A percentile compares a stretch with the other conserved stretches of the same genome.
Conservation (phyloP, 2,113 vertebrate species). For the Stictonetta naevosa region DNA sequence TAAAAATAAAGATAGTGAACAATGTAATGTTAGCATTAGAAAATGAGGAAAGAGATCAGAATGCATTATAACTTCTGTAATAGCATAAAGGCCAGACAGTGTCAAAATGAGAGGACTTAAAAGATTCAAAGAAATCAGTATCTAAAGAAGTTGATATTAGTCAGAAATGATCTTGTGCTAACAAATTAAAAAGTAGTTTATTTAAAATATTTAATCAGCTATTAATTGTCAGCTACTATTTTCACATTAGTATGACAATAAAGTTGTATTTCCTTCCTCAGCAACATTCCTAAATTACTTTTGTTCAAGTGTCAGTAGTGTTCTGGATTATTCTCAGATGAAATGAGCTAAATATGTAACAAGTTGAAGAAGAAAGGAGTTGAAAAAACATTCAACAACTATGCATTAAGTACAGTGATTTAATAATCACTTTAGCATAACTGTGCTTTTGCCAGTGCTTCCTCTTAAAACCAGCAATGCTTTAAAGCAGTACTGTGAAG, state of each 20-base stretch:
- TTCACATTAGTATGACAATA: background rate
- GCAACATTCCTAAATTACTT: background rate
- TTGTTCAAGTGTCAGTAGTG: background rate
- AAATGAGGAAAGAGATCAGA: background rate
- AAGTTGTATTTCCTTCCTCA: background rate
- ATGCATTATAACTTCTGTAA: background rate
- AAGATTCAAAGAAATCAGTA: background rate
- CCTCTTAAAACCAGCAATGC: background rate
- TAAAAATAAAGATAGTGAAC: background rate
- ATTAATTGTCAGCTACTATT: background rate
- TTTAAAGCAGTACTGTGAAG: background rate
- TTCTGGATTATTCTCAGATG: background rate
- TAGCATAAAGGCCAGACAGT: background rate
- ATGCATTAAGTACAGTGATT: background rate
- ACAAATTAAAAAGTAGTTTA: background rate
- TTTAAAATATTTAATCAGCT: background rate
- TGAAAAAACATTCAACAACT: accelerated
- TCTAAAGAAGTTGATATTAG: background rate
- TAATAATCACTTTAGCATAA: background rate
- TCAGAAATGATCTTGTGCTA: background rate
- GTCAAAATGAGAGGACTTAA: background rate
- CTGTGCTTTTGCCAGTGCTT: background rate
- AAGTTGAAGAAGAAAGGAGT: background rate
- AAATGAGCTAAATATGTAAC: accelerated
- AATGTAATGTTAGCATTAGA: background rate